These are phyloP conservation scores for Lottia gigantea DNA, from an alignment of 2,888 invertebrate genomes.

Conservation along the genomic window DNA sequence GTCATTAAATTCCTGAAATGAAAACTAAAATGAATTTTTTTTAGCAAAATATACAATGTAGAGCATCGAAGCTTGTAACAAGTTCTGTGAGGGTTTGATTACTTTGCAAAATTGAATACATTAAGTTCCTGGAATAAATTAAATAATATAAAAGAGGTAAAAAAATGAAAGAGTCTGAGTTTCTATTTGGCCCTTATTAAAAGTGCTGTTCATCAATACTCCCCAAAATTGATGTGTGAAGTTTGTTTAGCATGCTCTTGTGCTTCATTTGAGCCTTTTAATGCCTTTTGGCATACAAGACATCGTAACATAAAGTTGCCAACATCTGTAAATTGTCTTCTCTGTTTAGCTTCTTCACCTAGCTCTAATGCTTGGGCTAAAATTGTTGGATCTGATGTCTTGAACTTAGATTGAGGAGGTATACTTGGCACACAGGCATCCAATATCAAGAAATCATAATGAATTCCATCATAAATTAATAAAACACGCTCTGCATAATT, in stretches of 20 bases:
- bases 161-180: too few species aligned
- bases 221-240: constrained; percentile 75
- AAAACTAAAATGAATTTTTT: too few species aligned
- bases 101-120: too few species aligned
- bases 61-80: too few species aligned
- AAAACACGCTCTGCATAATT: constrained; percentile 86
- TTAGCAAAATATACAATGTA: too few species aligned
- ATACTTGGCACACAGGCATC: constrained; percentile 73
- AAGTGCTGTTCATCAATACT: constrained; percentile 51
- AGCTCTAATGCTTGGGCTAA: constrained; percentile 85
- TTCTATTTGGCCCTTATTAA: too few species aligned
- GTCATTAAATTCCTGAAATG: too few species aligned
- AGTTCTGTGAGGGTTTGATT: too few species aligned
- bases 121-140: too few species aligned
- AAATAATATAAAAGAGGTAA: too few species aligned
- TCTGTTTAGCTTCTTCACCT: constrained; percentile 87
- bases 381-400: constrained; percentile 78
- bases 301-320: constrained; percentile 88
- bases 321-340: constrained; percentile 90
- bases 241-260: constrained; percentile 87
- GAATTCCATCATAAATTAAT: constrained; percentile 93
- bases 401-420: constrained; percentile 81
- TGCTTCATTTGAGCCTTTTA: constrained; percentile 85
- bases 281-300: constrained; percentile 79
- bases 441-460: constrained; percentile 92